Conservation (phyloP, 1,140 invertebrate species). For the Papilio aristodemus region DNA sequence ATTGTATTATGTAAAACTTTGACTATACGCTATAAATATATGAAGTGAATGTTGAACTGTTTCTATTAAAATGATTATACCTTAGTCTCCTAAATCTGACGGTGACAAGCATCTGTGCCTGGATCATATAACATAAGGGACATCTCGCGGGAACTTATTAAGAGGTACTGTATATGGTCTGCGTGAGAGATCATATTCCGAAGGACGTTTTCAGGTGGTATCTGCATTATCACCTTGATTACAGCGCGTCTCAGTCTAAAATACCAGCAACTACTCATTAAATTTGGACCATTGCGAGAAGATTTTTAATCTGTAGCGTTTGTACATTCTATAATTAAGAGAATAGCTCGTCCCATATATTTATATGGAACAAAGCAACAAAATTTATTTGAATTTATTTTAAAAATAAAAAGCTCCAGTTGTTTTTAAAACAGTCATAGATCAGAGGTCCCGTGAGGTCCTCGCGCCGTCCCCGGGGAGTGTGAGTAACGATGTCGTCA, state of each 20-base stretch:
- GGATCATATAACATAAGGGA: neutral
- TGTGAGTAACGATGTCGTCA: constrained; percentile 12
- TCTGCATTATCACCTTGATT: neutral
- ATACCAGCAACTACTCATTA: too few species aligned
- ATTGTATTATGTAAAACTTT: neutral
- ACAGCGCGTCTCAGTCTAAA: too few species aligned
- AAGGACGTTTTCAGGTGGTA: neutral
- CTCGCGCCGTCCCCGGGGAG: neutral
- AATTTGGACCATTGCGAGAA: too few species aligned
- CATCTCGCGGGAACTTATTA: neutral
- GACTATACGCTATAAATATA: too few species aligned
- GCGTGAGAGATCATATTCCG: neutral
- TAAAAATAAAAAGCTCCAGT: neutral
- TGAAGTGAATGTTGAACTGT: too few species aligned
- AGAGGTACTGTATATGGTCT: neutral
- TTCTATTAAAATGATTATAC: too few species aligned
- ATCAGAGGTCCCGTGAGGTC: neutral
- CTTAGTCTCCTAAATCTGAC: too few species aligned
- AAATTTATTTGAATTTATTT: neutral
- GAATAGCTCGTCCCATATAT: too few species aligned
- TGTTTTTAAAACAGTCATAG: neutral
- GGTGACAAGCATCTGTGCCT: too few species aligned
- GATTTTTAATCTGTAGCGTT: too few species aligned
- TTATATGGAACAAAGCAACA: too few species aligned
- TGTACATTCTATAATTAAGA: too few species aligned